Conservation (phyloP, 2,888 invertebrate species). For the Aelia acuminata region DNA sequence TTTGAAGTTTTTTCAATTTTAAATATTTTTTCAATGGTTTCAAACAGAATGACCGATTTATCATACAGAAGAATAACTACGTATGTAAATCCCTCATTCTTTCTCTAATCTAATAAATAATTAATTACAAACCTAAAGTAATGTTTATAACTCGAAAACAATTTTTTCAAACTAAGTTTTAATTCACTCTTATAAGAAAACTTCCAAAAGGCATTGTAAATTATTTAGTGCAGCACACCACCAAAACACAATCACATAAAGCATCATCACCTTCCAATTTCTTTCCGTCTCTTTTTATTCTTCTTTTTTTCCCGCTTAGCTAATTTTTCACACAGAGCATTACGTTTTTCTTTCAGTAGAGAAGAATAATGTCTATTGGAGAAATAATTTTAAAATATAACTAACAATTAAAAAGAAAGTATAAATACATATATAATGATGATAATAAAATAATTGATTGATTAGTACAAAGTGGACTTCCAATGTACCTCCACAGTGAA, state of each 20-base stretch:
- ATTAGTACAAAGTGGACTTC: not conserved
- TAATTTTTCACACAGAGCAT: conserved; percentile 80
- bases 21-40: too few relatives aligned
- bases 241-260: conserved; percentile 48
- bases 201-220: not conserved
- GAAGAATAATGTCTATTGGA: conserved; percentile 74
- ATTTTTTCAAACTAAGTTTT: not conserved
- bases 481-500: not conserved
- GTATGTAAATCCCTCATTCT: not conserved
- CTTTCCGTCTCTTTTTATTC: conserved; percentile 79
- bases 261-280: conserved; percentile 68
- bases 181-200: not conserved
- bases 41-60: too few relatives aligned
- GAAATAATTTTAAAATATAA: conserved; percentile 24
- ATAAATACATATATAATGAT: not conserved
- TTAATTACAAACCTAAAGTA: not conserved
- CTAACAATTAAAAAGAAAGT: too few relatives aligned
- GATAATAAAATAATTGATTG: not conserved
- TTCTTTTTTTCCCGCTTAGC: conserved; percentile 81
- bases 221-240: conserved; percentile 30
- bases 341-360: conserved; percentile 78
- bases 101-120: not conserved
- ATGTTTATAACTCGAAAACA: not conserved
- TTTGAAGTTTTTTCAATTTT: too few relatives aligned
- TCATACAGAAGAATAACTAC: too few relatives aligned